Evolutionary conservation across 1,140 invertebrate species (phyloP).

Genomic region (Oryctes rhinoceros): DNA sequence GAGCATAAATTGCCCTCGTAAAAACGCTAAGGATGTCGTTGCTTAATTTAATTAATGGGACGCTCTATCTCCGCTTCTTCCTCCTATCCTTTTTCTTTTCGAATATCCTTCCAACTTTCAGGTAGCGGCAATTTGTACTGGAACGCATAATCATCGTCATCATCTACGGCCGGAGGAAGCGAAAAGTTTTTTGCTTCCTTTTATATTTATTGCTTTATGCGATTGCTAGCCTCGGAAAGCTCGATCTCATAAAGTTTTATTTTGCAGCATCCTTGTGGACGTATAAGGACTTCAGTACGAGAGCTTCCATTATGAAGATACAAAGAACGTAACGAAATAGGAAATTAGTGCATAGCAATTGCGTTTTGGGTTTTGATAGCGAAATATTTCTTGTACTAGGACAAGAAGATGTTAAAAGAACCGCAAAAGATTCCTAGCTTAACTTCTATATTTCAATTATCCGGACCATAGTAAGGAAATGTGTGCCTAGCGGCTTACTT

Average conservation of each 20-base stretch:
- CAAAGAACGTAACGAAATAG: no score
- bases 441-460: no score
- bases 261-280: neutral
- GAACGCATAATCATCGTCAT: neutral
- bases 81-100: neutral
- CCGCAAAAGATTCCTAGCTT: neutral
- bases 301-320: no score
- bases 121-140: neutral
- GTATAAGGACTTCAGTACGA: no score
- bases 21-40: conserved; percentile 18
- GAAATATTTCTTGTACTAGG: no score
- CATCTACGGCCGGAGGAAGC: neutral
- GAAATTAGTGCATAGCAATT: no score
- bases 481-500: no score
- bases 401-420: neutral
- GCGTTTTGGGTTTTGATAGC: no score
- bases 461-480: no score
- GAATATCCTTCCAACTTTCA: neutral
- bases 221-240: neutral
- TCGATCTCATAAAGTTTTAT: neutral
- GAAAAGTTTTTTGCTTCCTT: neutral
- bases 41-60: conserved; percentile 29
- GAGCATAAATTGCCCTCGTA: conserved; percentile 19
- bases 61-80: neutral
- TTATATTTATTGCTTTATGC: conserved; percentile 23